phyloP scores from a whole-genome alignment of 1,140 invertebrate species.

The Musca domestica region DNA sequence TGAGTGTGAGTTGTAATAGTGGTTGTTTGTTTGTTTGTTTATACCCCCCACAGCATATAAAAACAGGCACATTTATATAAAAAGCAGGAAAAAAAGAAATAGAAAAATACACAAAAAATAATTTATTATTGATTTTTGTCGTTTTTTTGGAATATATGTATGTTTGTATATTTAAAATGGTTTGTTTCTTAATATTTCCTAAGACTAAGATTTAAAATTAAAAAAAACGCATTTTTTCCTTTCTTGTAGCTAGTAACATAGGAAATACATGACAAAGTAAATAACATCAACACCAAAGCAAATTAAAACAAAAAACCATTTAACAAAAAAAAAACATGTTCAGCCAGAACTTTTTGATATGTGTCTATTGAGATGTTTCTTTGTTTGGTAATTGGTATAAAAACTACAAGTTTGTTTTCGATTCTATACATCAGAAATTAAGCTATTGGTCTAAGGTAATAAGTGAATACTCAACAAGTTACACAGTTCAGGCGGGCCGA shows the following conservation, averaged over 20 bases:
- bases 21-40: constrained; percentile 19
- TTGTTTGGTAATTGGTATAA: too few species aligned
- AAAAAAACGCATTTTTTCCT: not conserved
- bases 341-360: too few species aligned
- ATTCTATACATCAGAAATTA: too few species aligned
- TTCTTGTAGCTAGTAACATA: not conserved
- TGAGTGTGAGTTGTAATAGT: constrained; percentile 16
- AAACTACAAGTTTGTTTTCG: too few species aligned
- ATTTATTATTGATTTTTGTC: constrained; percentile 27
- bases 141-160: not conserved
- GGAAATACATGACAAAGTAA: not conserved
- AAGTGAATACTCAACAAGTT: too few species aligned
- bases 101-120: constrained; percentile 31
- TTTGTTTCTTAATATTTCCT: not conserved
- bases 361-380: too few species aligned
- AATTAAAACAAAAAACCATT: not conserved
- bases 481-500: too few species aligned
- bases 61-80: constrained; percentile 29
- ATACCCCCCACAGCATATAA: constrained; percentile 24
- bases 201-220: not conserved
- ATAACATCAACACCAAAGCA: not conserved
- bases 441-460: too few species aligned
- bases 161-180: not conserved
- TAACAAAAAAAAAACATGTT: too few species aligned
- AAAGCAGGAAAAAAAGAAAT: constrained; percentile 31